Conservation (phyloP, 1,140 invertebrate genomes). For the Papilio glaucus region DNA sequence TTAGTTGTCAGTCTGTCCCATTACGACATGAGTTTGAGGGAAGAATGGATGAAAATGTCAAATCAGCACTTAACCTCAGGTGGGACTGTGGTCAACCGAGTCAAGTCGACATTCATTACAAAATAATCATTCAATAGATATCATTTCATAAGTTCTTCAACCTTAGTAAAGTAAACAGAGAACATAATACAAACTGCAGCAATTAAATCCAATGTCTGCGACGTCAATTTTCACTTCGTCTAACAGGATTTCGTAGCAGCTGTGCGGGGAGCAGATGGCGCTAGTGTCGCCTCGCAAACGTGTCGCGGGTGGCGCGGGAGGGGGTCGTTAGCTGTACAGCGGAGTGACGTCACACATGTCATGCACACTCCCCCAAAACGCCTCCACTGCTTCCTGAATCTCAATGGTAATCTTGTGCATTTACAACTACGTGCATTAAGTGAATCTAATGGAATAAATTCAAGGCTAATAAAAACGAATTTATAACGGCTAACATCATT, state of each 20-base stretch:
- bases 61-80: no score
- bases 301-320: neutral
- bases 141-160: neutral
- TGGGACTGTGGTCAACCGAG: no score
- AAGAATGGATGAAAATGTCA: no score
- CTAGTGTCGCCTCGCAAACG: neutral
- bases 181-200: neutral
- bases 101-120: no score
- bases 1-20: no score
- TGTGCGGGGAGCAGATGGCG: constrained; percentile 2
- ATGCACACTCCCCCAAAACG: neutral
- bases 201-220: constrained; percentile 6
- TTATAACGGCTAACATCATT: neutral
- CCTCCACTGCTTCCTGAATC: neutral
- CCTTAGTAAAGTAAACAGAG: neutral
- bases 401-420: neutral
- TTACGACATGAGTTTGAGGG: no score
- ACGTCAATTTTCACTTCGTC: constrained; percentile 5
- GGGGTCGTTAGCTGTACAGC: constrained; percentile 6
- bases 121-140: no score
- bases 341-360: constrained; percentile 10
- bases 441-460: neutral
- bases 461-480: neutral
- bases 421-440: neutral
- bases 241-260: neutral